Percentiles rank a stretch among this genome's conserved stretches.
phyloP scores from a whole-genome alignment of 2,113 vertebrate species.

The Stercorarius parasiticus region DNA sequence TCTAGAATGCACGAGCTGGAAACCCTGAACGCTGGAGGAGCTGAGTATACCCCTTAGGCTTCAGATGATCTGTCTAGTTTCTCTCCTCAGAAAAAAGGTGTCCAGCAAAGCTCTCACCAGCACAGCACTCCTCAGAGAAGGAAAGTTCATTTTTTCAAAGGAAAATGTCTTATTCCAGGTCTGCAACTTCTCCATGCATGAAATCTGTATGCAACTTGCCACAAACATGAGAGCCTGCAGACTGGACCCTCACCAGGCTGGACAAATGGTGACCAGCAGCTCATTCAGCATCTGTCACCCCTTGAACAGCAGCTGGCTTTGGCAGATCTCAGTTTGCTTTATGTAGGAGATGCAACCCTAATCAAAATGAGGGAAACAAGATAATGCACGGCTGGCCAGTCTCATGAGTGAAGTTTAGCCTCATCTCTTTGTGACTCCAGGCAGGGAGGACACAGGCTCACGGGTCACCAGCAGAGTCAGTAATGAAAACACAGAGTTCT shows the following conservation, averaged over 20 bases:
- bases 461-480: neutral
- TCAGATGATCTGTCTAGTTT: neutral
- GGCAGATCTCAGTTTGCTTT: neutral
- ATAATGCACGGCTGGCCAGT: neutral
- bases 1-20: neutral
- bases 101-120: neutral
- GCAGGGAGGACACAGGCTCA: neutral
- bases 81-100: neutral
- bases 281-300: accelerated
- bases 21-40: neutral
- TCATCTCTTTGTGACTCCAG: neutral
- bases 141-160: neutral
- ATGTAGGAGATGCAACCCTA: neutral
- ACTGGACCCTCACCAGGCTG: neutral
- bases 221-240: neutral
- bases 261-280: neutral
- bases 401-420: neutral
- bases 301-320: neutral
- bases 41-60: neutral
- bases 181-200: neutral
- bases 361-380: accelerated
- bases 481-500: neutral
- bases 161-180: neutral
- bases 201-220: neutral
- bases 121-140: neutral